Percentiles rank a stretch among this genome's conserved stretches.
Conservation (phyloP, 2,797 vertebrate species). For the Coendou prehensilis region DNA sequence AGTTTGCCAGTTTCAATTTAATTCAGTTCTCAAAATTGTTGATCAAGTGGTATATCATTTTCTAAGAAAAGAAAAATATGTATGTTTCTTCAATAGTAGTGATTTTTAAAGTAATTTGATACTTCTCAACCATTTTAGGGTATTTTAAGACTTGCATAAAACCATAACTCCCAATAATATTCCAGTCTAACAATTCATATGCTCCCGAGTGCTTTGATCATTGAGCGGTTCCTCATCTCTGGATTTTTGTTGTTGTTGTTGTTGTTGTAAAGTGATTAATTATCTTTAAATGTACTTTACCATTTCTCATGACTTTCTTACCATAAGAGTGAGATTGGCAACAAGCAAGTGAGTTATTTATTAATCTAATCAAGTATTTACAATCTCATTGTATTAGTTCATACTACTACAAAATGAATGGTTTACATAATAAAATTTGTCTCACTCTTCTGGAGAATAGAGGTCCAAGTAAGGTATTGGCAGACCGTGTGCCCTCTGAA, state of each 20-base stretch:
- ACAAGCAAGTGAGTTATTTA: neutral
- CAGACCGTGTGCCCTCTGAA: neutral
- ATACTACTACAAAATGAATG: neutral
- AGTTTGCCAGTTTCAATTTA: neutral
- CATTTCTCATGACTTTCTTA: neutral
- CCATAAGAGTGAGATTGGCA: neutral
- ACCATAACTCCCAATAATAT: neutral
- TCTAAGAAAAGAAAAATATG: neutral
- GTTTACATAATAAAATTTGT: neutral
- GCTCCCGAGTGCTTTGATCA: neutral
- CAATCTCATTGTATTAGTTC: constrained; percentile 2
- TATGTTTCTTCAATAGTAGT: neutral
- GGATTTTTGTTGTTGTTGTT: neutral
- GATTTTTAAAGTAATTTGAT: neutral
- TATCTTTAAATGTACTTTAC: neutral
- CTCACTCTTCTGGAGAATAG: neutral
- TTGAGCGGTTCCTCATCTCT: neutral
- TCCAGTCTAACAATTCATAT: neutral
- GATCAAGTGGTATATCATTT: neutral
- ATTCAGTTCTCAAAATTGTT: neutral
- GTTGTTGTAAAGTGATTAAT: neutral
- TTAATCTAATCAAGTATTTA: neutral
- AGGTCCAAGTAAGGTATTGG: neutral
- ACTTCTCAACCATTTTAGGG: neutral
- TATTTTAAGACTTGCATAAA: constrained; percentile 23